Conservation (phyloP, 2,888 invertebrate genomes). For the Pachydiplax longipennis region DNA sequence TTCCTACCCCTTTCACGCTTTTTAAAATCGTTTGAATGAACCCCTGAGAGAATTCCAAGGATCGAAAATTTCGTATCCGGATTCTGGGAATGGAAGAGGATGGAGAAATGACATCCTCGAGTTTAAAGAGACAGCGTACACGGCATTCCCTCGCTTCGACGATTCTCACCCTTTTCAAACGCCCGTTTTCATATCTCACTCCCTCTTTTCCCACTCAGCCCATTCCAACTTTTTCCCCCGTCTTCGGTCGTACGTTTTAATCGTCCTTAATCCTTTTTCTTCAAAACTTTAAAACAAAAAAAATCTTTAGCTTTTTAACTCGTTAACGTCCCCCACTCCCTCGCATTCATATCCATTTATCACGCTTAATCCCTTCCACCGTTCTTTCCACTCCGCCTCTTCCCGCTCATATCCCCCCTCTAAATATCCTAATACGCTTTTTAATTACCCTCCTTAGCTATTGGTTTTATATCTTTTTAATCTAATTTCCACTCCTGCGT, state of each 20-base stretch:
- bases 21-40: no score
- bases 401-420: not conserved
- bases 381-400: not conserved
- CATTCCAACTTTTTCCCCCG: not conserved
- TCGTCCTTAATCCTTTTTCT: not conserved
- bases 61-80: no score
- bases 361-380: not conserved
- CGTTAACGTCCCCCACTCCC: not conserved
- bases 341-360: not conserved
- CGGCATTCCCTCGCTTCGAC: no score
- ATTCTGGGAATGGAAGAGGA: no score
- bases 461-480: not conserved
- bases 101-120: no score
- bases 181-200: not conserved
- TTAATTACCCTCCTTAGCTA: not conserved
- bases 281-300: not conserved
- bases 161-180: no score
- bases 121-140: no score
- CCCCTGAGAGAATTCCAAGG: no score
- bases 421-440: not conserved
- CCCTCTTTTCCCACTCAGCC: not conserved
- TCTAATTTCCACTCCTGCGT: no score
- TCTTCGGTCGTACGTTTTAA: not conserved
- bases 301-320: not conserved
- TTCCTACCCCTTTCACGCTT: no score